Evolutionary conservation across 2,888 invertebrate species (phyloP), one percentile per base, ranked within the genome.

Genomic region (Saturnia pavonia): DNA sequence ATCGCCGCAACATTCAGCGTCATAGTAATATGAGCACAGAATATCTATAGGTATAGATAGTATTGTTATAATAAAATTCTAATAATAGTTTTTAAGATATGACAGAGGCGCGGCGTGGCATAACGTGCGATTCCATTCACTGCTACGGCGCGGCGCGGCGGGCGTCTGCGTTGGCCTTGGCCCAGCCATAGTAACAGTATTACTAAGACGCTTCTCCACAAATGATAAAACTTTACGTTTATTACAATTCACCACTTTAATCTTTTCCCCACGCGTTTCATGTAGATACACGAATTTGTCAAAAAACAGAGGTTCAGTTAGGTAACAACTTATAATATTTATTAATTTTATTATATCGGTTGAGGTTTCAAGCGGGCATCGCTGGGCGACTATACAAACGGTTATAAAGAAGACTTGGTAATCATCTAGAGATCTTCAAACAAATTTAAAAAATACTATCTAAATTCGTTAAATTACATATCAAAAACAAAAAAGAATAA

Each of bases 111-210:
- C 45, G 45, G 45, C 43, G 63, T 80, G 40, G 73, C 69, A 81
- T 80, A 82, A 82, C 86, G 89, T 89, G 91, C 90, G 87, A 86
- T 82, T 88, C 86, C 91, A 91, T 91, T 91, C 91, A 91, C 87
- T 77, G 82, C 74, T 72, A 71, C 75, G 67, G 74, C 27, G 12
- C 43, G 82, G 80, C 69, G 70, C 73, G 48, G 74, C 76, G 73
- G 82, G 82, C 84, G 86, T 84, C 81, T 84, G 80, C 81, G 79
- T 74, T 84, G 88, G 83, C 89, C 91, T 91, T 89, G 90, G 86
- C 86, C 87, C 83, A 82, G 76, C 80, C 83, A 85, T 88, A 84
- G 85, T 85, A 85, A 2, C 79, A 82, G 79, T 85, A 84, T 87
- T 86, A 88, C 84, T 87, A 40, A n/a, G 85, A 87, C 85, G 84